Evolutionary conservation across 2,888 invertebrate genomes (phyloP).

Genomic region (Oligia fasciuncula): DNA sequence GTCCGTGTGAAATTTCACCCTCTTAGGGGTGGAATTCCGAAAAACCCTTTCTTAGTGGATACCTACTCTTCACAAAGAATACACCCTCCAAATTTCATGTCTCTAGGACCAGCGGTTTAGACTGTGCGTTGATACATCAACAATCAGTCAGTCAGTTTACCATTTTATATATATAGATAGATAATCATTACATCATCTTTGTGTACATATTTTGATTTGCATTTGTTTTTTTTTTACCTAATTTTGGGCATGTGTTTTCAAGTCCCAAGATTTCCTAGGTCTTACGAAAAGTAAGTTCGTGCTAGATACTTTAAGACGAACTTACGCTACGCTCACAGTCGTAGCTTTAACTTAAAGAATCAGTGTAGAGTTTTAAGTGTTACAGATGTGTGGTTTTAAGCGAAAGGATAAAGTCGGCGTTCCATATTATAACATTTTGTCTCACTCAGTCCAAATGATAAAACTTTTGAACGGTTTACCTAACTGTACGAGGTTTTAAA

Average conservation of each 20-base stretch:
- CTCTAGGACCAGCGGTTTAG: no score
- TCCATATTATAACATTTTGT: conserved; percentile 52
- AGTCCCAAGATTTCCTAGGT: conserved; percentile 3
- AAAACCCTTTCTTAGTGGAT: no score
- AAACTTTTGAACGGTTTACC: conserved; percentile 45
- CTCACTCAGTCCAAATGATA: conserved; percentile 37
- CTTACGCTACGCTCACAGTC: conserved; percentile 3
- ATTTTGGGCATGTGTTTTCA: not conserved
- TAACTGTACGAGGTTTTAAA: conserved; percentile 18
- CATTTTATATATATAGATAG: no score
- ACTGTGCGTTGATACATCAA: no score
- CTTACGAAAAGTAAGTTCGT: conserved; percentile 22
- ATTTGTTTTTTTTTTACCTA: not conserved
- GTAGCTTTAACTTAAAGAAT: conserved; percentile 44
- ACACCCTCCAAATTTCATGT: no score
- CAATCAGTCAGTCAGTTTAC: no score
- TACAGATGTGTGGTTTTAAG: conserved; percentile 49
- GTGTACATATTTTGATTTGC: not conserved
- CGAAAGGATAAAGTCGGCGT: conserved; percentile 44
- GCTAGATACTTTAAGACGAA: conserved; percentile 13
- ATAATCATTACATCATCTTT: not conserved
- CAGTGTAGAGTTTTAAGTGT: conserved; percentile 49
- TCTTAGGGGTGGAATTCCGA: no score
- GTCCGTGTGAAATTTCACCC: no score
- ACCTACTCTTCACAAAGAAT: no score